Percentiles rank a stretch among this genome's conserved stretches.
phyloP scores from a whole-genome alignment of 2,797 vertebrate genomes.

The Halcyon badia region DNA sequence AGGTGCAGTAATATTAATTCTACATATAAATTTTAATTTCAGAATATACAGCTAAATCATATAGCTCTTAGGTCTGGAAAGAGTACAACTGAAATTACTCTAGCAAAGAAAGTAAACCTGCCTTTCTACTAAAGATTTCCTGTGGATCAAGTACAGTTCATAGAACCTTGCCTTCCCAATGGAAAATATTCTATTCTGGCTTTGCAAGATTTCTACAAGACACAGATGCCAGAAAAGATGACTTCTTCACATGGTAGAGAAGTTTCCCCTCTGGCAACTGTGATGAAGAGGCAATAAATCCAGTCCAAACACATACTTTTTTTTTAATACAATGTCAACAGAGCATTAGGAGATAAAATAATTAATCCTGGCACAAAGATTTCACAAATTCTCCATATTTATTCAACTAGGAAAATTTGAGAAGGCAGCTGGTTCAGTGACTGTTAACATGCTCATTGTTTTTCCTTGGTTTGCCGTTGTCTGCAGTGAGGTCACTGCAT shows the following conservation, averaged over 20 bases:
- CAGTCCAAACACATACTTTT: background rate
- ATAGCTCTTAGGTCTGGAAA: background rate
- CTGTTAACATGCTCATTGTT: background rate
- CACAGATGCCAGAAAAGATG: background rate
- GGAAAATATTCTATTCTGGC: conserved; percentile 8
- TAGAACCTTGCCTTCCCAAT: background rate
- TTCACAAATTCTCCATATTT: conserved; percentile 10
- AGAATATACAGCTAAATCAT: background rate
- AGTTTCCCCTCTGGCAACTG: background rate
- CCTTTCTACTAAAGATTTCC: conserved; percentile 18
- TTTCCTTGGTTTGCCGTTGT: background rate
- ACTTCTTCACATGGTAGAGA: background rate
- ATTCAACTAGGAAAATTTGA: conserved; percentile 11
- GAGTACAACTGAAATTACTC: background rate
- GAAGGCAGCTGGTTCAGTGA: background rate
- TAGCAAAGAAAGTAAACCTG: background rate
- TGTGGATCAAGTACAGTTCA: background rate
- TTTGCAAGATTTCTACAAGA: background rate
- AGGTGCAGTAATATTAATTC: background rate
- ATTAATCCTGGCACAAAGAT: background rate
- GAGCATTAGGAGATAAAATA: conserved; percentile 23
- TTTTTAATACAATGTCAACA: background rate
- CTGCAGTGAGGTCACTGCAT: background rate
- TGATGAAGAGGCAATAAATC: background rate
- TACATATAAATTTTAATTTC: background rate